Conservation (phyloP, 2,888 invertebrate species). For the Sesia bembeciformis region DNA sequence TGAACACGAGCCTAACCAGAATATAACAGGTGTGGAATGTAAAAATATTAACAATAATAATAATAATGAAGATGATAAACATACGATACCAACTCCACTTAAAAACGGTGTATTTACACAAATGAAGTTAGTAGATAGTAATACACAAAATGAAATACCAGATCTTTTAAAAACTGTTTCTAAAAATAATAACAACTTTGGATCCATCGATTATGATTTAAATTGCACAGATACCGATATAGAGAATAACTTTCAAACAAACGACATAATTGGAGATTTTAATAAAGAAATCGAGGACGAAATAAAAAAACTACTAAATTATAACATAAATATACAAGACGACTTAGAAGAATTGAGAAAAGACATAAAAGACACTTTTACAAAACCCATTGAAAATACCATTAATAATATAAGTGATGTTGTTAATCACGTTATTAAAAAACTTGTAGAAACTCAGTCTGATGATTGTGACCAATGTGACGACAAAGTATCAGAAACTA, state of each 20-base stretch:
- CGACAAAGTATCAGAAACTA: conserved; percentile 12
- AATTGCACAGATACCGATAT: conserved; percentile 54
- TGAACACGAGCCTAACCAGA: conserved; percentile 32
- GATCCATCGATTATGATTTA: conserved; percentile 31
- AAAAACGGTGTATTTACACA: conserved; percentile 17
- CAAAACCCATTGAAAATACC: conserved; percentile 65
- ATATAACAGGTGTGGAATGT: conserved; percentile 23
- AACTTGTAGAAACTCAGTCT: conserved; percentile 54
- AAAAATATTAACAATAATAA: conserved; percentile 58
- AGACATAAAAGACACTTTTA: conserved; percentile 65
- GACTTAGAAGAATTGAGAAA: conserved; percentile 62
- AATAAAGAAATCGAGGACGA: conserved; percentile 76
- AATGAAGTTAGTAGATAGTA: conserved; percentile 26
- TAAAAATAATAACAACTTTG: conserved; percentile 51
- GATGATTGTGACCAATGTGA: conserved; percentile 30
- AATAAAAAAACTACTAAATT: conserved; percentile 65
- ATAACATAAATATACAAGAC: conserved; percentile 62
- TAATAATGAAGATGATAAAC: conserved; percentile 27
- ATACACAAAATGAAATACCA: conserved; percentile 46
- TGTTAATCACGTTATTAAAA: conserved; percentile 66
- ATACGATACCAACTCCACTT: conserved; percentile 15
- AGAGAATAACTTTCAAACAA: conserved; percentile 61
- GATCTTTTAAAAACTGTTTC: conserved; percentile 58
- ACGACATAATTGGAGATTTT: conserved; percentile 74
- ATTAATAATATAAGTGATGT: conserved; percentile 70